These are phyloP conservation scores for Ceraclea dissimilis DNA, from an alignment of 2,888 invertebrate species.

Conservation along the genomic window DNA sequence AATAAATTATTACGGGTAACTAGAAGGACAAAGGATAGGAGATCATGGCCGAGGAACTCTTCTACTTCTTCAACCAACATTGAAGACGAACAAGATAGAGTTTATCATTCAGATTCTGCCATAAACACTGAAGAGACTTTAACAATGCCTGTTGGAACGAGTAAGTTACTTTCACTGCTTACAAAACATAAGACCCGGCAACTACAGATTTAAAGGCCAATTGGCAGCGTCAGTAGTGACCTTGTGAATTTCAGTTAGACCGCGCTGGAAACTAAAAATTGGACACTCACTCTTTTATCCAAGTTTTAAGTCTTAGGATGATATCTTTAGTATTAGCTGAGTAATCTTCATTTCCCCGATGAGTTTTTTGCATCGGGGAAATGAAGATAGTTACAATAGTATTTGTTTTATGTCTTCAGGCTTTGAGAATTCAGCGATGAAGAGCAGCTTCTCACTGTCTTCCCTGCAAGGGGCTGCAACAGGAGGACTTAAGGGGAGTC, in stretches of 20 bases:
- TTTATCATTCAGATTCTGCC: constrained; percentile 25
- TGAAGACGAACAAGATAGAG: constrained; percentile 25
- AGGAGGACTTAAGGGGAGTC: constrained; percentile 37
- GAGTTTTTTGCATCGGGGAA: too few relatives aligned
- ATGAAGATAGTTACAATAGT: too few relatives aligned
- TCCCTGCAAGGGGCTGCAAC: constrained; percentile 63
- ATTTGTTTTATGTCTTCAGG: constrained; percentile 52
- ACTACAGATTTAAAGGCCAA: too few relatives aligned
- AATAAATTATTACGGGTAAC: constrained; percentile 11
- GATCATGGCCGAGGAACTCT: constrained; percentile 17
- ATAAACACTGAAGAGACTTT: constrained; percentile 13
- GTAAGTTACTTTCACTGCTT: constrained; percentile 12
- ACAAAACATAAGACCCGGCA: too few relatives aligned
- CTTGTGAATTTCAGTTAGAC: not conserved
- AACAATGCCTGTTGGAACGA: constrained; percentile 26
- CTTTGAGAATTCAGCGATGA: constrained; percentile 62
- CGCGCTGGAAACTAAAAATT: too few relatives aligned
- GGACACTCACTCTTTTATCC: too few relatives aligned
- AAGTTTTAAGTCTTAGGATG: too few relatives aligned
- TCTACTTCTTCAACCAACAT: constrained; percentile 22
- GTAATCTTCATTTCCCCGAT: too few relatives aligned
- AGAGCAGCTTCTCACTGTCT: constrained; percentile 75
- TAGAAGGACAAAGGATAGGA: constrained; percentile 13
- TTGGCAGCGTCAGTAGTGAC: too few relatives aligned
- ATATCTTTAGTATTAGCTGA: too few relatives aligned